Conservation (phyloP, 2,888 invertebrate species). For the Philhelius pedissequus region DNA sequence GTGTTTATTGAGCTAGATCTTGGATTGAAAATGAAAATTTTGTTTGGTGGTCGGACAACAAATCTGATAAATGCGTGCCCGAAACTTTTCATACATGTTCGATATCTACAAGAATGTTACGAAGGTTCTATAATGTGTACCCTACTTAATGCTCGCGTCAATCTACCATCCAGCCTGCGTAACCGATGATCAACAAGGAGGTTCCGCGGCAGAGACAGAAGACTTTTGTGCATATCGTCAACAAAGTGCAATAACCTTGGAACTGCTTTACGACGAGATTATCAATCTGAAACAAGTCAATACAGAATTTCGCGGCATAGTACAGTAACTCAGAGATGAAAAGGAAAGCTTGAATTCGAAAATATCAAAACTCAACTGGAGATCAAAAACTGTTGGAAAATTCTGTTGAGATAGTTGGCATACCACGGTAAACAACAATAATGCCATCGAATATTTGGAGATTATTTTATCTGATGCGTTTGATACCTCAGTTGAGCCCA, state of each 20-base stretch:
- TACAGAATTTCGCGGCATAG: neutral
- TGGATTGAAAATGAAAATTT: no score
- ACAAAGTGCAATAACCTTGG: neutral
- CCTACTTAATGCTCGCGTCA: neutral
- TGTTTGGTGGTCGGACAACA: no score
- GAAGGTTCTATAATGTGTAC: no score
- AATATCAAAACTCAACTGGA: no score
- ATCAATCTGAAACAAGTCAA: conserved; percentile 2
- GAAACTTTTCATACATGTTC: no score
- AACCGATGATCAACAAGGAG: neutral
- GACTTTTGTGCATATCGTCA: neutral
- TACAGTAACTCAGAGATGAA: neutral
- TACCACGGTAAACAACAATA: neutral
- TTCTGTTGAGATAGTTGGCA: no score
- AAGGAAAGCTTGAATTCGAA: no score
- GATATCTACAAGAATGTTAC: no score
- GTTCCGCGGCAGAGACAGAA: neutral
- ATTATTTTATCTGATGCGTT: neutral
- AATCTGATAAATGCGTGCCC: no score
- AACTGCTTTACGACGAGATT: neutral
- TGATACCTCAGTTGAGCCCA: neutral
- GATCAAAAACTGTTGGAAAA: no score
- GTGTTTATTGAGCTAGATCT: no score
- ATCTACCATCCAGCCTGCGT: neutral
- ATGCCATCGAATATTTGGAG: neutral